Conservation (phyloP, 2,888 invertebrate genomes). For the Formica aserva region DNA sequence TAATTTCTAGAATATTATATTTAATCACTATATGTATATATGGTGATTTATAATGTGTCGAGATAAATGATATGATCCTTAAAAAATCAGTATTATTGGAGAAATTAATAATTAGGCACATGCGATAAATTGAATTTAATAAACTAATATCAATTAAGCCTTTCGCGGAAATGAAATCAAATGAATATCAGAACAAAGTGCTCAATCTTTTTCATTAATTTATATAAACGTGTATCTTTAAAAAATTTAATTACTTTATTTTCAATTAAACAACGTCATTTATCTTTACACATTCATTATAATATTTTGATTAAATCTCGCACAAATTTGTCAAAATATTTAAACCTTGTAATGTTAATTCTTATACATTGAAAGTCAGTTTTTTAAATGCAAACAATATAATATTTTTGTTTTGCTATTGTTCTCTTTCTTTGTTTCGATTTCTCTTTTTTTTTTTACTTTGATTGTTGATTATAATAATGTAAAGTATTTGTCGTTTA, state of each 20-base stretch:
- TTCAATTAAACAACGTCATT: neutral
- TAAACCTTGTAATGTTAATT: neutral
- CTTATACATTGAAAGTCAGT: neutral
- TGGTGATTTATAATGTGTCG: neutral
- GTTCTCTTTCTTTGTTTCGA: neutral
- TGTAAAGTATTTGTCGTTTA: neutral
- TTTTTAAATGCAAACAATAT: neutral
- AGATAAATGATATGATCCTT: neutral
- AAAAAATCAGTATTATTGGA: neutral
- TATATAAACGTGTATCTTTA: neutral
- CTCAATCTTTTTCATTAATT: neutral
- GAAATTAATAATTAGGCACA: neutral
- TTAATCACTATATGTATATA: neutral
- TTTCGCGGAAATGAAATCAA: neutral
- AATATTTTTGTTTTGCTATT: neutral
- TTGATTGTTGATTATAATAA: neutral
- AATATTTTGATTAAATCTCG: neutral
- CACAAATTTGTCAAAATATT: neutral
- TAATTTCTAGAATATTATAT: neutral
- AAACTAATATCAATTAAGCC: neutral
- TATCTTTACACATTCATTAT: neutral
- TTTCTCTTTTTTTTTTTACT: neutral
- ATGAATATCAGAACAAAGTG: neutral
- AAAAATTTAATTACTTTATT: neutral
- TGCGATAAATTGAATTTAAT: neutral